A percentile compares a stretch with the other conserved stretches of the same genome.
Conservation (phyloP, 2,113 vertebrate species). For the Brachyistius frenatus region DNA sequence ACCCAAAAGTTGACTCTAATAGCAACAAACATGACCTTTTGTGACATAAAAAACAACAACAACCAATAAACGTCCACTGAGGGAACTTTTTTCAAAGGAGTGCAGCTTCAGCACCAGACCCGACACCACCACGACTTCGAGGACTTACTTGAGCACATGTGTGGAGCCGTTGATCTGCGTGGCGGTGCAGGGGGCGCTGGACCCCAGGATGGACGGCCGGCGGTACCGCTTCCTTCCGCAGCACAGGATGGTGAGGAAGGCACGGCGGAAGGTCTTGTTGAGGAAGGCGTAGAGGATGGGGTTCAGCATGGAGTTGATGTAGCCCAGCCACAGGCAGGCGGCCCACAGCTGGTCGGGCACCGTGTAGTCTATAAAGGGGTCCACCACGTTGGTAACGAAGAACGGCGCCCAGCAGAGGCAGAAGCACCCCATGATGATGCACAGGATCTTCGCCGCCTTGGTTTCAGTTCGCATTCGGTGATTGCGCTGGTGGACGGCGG, state of each 20-base stretch:
- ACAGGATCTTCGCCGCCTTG: constrained; percentile 97
- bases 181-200: constrained; percentile 88
- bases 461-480: constrained; percentile 97
- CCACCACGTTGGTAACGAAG: constrained; percentile 97
- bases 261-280: constrained; percentile 99
- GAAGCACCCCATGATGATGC: constrained; percentile 99
- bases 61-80: too few species aligned
- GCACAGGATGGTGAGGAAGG: constrained; percentile 99
- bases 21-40: too few species aligned
- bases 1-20: too few species aligned
- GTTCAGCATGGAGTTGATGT: constrained; percentile 99
- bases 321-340: constrained; percentile 97
- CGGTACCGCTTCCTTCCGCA: constrained; percentile 94
- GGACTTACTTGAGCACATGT: constrained; percentile 94
- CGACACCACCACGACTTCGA: rapidly evolving
- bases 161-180: constrained; percentile 97
- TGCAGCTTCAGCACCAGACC: not conserved
- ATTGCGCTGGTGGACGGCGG: constrained; percentile 90
- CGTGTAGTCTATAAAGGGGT: constrained; percentile 95
- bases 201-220: constrained; percentile 90
- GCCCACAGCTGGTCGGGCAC: constrained; percentile 94
- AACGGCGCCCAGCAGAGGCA: constrained; percentile 99
- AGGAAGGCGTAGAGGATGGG: constrained; percentile 99
- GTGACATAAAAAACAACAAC: too few species aligned
- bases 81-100: not conserved